phyloP scores from a whole-genome alignment of 2,797 vertebrate genomes.

The Coluber constrictor region DNA sequence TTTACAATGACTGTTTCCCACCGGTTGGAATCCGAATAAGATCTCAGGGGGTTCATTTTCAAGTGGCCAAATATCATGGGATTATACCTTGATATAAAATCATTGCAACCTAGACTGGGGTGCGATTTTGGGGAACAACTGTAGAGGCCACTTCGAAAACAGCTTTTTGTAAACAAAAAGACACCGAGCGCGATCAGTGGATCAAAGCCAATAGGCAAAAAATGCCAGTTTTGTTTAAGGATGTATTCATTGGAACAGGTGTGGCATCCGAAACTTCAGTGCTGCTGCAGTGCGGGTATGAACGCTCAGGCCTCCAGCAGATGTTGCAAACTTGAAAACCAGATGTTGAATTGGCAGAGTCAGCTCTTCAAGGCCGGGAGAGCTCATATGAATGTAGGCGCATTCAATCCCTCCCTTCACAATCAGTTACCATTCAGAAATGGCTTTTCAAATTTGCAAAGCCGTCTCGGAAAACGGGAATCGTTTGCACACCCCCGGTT shows the following conservation, averaged over 20 bases:
- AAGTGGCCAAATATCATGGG: neutral
- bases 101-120: neutral
- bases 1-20: neutral
- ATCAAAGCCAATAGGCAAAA: too few species aligned
- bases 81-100: neutral
- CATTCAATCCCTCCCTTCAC: neutral
- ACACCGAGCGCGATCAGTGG: neutral
- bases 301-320: too few species aligned
- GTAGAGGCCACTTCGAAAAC: neutral
- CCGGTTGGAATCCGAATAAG: neutral
- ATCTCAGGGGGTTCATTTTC: neutral
- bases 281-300: rapidly evolving
- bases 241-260: neutral
- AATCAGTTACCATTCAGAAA: neutral
- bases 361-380: too few species aligned
- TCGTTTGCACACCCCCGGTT: neutral
- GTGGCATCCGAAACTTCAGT: neutral
- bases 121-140: neutral
- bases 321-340: neutral
- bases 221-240: neutral
- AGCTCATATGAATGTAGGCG: neutral
- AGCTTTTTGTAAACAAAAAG: neutral
- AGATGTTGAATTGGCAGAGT: neutral
- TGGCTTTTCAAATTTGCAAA: neutral
- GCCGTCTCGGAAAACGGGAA: neutral